Percentiles rank a stretch among this genome's conserved stretches.
Conservation (phyloP, 2,797 vertebrate genomes). For the Halcyon smyrnensis region DNA sequence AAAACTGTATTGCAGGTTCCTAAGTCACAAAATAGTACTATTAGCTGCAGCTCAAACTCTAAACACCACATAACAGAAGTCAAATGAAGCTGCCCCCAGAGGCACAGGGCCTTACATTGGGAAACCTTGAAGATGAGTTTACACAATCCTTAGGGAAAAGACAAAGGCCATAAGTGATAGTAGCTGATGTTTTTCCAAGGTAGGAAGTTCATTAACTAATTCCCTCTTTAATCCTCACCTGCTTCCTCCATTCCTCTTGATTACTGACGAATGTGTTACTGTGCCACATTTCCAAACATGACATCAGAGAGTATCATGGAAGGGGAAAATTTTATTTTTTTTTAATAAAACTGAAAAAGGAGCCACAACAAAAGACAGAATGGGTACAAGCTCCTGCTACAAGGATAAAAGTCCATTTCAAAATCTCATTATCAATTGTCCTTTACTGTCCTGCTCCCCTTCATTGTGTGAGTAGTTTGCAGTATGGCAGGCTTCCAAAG, state of each 20-base stretch:
- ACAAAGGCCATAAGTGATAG: neutral
- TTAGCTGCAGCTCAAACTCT: neutral
- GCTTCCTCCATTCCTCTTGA: neutral
- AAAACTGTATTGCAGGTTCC: neutral
- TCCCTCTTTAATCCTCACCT: neutral
- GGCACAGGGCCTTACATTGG: neutral
- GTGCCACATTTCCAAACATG: neutral
- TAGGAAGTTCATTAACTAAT: neutral
- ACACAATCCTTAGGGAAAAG: neutral
- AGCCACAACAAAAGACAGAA: neutral
- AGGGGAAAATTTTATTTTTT: neutral
- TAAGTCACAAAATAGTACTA: neutral
- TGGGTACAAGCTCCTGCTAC: neutral
- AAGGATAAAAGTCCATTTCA: constrained; percentile 9
- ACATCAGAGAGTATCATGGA: neutral
- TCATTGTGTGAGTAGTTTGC: neutral
- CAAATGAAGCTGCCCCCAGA: neutral
- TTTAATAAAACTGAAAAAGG: neutral
- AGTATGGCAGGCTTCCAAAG: constrained; percentile 61
- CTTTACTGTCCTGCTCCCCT: constrained; percentile 8
- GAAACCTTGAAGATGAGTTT: neutral
- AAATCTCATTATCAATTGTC: constrained; percentile 1
- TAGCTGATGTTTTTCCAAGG: neutral
- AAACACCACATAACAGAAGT: neutral
- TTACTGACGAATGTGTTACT: neutral